Conservation (phyloP, 2,113 vertebrate genomes). For the Pelodiscus sinensis region DNA sequence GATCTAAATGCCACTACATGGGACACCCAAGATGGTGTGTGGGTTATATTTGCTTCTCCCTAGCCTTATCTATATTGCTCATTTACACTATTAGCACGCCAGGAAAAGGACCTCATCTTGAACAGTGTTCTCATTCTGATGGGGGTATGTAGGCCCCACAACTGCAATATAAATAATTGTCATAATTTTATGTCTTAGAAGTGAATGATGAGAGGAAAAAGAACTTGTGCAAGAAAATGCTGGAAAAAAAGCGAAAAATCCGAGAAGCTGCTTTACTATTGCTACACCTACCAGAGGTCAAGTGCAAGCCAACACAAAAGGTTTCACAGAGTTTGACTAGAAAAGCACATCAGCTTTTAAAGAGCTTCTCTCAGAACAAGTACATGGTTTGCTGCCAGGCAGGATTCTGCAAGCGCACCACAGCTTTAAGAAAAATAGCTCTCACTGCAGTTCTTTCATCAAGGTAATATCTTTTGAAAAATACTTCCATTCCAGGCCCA, state of each 20-base stretch:
- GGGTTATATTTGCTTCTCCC: not conserved
- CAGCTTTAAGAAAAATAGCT: not conserved
- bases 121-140: not conserved
- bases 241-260: not conserved
- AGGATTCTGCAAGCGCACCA: not conserved
- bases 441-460: not conserved
- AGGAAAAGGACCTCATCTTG: not conserved
- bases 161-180: not conserved
- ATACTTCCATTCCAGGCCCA: not conserved
- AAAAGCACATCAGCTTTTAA: not conserved
- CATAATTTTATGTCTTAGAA: not conserved
- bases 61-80: not conserved
- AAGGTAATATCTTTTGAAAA: not conserved
- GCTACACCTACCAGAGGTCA: not conserved
- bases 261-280: not conserved
- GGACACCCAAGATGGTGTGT: no score
- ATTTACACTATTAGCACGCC: not conserved
- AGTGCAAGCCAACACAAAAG: not conserved
- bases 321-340: not conserved
- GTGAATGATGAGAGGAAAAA: not conserved
- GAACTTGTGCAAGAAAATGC: not conserved
- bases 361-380: not conserved
- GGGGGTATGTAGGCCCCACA: not conserved
- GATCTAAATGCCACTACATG: no score
- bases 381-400: not conserved